phyloP scores from a whole-genome alignment of 2,113 vertebrate genomes.

The Cephalopholis sonnerati region DNA sequence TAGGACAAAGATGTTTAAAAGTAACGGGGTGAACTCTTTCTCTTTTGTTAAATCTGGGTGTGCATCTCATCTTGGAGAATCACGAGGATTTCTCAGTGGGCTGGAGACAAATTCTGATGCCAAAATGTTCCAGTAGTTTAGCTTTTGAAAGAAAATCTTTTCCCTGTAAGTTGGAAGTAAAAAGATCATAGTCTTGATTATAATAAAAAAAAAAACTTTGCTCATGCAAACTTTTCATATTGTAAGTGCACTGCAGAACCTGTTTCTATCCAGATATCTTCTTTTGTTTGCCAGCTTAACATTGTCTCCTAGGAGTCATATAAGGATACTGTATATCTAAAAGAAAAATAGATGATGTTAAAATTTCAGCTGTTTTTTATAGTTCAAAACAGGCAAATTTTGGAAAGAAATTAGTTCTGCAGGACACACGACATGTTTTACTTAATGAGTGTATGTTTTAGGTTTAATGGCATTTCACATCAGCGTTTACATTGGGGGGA shows the following conservation, averaged over 20 bases:
- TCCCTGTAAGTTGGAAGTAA: constrained; percentile 17
- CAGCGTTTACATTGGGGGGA: constrained; percentile 75
- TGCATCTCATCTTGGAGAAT: constrained; percentile 33
- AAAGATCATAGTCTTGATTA: constrained; percentile 17
- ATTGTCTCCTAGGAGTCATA: background rate
- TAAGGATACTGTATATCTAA: constrained; percentile 3
- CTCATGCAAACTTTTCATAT: constrained; percentile 17
- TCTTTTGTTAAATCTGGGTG: constrained; percentile 16
- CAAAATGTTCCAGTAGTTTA: constrained; percentile 30
- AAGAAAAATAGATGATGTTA: background rate
- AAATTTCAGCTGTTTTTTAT: background rate
- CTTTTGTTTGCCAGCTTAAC: constrained; percentile 8
- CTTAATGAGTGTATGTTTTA: constrained; percentile 49
- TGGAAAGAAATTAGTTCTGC: constrained; percentile 16
- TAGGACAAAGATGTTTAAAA: background rate
- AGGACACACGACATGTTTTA: constrained; percentile 39
- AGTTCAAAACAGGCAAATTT: constrained; percentile 8
- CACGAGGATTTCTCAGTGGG: constrained; percentile 24
- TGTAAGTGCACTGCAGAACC: constrained; percentile 24
- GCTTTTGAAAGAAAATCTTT: constrained; percentile 40
- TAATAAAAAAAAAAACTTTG: background rate
- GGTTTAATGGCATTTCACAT: constrained; percentile 73
- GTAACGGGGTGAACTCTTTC: constrained; percentile 8
- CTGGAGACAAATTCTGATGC: constrained; percentile 36
- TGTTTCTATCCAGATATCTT: background rate